phyloP scores from a whole-genome alignment of 2,113 vertebrate genomes.

The Psephotus haematonotus region DNA sequence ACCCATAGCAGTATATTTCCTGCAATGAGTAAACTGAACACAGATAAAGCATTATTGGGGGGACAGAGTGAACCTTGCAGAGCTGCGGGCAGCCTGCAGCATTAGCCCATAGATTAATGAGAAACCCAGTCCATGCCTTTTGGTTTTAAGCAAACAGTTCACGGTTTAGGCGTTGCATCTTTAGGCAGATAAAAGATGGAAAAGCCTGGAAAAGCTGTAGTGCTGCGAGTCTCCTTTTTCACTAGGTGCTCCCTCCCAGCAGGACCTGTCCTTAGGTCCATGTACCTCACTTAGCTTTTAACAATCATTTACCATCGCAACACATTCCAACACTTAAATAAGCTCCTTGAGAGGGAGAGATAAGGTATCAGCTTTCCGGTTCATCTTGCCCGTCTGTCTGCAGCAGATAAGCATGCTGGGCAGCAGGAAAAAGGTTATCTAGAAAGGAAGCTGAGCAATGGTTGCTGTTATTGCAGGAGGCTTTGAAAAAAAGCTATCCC shows the following conservation, averaged over 20 bases:
- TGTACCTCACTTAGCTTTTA: neutral
- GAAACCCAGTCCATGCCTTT: neutral
- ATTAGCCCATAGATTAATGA: neutral
- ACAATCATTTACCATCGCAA: conserved; percentile 52
- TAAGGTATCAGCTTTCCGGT: conserved; percentile 62
- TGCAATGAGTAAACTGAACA: neutral
- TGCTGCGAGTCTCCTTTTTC: neutral
- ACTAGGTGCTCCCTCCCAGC: neutral
- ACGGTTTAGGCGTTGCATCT: neutral
- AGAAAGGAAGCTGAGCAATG: conserved; percentile 54
- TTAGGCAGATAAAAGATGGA: neutral
- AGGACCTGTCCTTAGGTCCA: neutral
- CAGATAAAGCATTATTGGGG: neutral
- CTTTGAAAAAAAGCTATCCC: conserved; percentile 36
- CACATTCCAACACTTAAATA: conserved; percentile 56
- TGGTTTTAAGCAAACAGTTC: neutral
- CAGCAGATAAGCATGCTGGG: conserved; percentile 36
- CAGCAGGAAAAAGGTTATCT: conserved; percentile 62
- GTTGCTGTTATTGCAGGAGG: conserved; percentile 54
- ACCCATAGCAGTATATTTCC: neutral
- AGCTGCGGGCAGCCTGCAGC: neutral
- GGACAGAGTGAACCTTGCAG: neutral
- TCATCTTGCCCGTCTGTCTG: conserved; percentile 56
- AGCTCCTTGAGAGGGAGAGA: conserved; percentile 23
- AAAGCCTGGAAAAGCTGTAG: neutral